phyloP scores from a whole-genome alignment of 2,888 invertebrate species.

The Mesoligia furuncula region DNA sequence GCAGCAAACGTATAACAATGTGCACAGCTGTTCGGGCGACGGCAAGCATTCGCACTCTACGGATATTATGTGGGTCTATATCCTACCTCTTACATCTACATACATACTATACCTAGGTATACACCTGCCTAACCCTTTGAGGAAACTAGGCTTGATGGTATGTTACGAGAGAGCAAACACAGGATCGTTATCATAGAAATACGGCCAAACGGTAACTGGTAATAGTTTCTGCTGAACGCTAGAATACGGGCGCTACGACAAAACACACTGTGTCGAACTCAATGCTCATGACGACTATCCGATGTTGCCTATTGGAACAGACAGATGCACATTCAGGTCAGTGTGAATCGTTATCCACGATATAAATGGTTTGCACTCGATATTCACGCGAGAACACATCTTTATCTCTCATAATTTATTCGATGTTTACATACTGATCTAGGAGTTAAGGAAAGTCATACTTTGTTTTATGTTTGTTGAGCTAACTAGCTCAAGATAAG shows the following conservation, averaged over 20 bases:
- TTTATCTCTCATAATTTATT: constrained; percentile 47
- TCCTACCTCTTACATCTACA: background rate
- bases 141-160: background rate
- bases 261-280: constrained; percentile 30
- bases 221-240: constrained; percentile 35
- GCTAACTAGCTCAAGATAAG: constrained; percentile 27
- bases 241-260: constrained; percentile 25
- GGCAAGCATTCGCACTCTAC: constrained; percentile 45
- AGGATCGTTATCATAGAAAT: constrained; percentile 31
- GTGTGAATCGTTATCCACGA: constrained; percentile 53
- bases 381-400: constrained; percentile 43
- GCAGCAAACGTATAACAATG: constrained; percentile 49
- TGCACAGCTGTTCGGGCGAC: constrained; percentile 50
- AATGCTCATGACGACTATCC: constrained; percentile 37
- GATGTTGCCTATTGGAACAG: constrained; percentile 47
- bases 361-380: constrained; percentile 46
- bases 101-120: no score
- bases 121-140: background rate
- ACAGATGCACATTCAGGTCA: constrained; percentile 66
- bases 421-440: constrained; percentile 42
- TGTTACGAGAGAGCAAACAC: background rate
- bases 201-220: constrained; percentile 12
- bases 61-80: constrained; percentile 29
- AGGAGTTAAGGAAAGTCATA: constrained; percentile 33
- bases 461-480: constrained; percentile 30